Evolutionary conservation across 2,888 invertebrate genomes (phyloP).

Genomic region (Cryptus viduatorius): DNA sequence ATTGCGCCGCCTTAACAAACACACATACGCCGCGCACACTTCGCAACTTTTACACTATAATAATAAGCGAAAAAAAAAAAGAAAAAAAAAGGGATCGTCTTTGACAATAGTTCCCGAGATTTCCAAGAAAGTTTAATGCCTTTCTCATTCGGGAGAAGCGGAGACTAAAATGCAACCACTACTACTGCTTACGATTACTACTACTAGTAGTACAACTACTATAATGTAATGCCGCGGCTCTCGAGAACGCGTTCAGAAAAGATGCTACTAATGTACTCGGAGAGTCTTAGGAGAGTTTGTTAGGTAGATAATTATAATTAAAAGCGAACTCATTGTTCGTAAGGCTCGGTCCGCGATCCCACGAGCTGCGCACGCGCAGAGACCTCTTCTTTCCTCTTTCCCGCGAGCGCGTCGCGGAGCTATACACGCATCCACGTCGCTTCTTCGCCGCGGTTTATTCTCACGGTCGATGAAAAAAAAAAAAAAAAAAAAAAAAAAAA

Average conservation of each 20-base stretch:
- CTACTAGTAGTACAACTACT: not conserved
- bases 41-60: constrained; percentile 20
- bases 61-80: constrained; percentile 42
- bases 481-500: constrained; percentile 31
- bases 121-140: constrained; percentile 75
- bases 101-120: constrained; percentile 66
- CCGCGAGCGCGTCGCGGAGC: constrained; percentile 11
- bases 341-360: constrained; percentile 73
- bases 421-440: not conserved
- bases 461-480: constrained; percentile 58
- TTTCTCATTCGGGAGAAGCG: constrained; percentile 73
- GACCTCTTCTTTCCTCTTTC: constrained; percentile 75
- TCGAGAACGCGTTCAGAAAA: not conserved
- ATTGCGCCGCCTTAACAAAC: not conserved
- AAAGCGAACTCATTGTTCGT: constrained; percentile 79
- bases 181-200: too few species aligned
- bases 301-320: constrained; percentile 81
- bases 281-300: constrained; percentile 72
- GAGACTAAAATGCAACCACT: not conserved
- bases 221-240: not conserved
- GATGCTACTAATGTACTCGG: not conserved
- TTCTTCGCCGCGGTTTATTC: constrained; percentile 34
- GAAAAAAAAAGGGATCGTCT: constrained; percentile 21
- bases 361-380: constrained; percentile 73
- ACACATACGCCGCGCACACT: not conserved